These are phyloP conservation scores for Idaea straminata DNA, from an alignment of 2,888 invertebrate species.

Conservation along the genomic window DNA sequence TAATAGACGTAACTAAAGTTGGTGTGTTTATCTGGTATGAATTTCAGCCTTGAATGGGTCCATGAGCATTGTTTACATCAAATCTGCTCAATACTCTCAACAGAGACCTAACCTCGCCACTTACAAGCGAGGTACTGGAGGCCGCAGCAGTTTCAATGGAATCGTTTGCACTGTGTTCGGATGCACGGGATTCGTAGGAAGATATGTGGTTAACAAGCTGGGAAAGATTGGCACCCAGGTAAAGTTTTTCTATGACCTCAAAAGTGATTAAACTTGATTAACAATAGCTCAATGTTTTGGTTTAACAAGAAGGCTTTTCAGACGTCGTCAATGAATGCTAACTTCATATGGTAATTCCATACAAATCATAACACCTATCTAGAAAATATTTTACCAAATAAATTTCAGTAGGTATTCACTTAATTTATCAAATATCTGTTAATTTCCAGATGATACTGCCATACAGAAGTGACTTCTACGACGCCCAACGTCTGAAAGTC, in stretches of 20 bases:
- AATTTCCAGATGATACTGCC: conserved; percentile 90
- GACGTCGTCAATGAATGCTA: no score
- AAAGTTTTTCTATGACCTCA: conserved; percentile 19
- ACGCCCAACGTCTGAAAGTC: conserved; percentile 88
- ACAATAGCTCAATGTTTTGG: not conserved
- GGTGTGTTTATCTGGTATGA: conserved; percentile 6
- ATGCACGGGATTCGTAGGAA: conserved; percentile 92
- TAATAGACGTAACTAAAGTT: not conserved
- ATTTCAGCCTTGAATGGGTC: conserved; percentile 64
- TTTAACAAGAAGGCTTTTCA: no score
- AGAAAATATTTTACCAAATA: not conserved
- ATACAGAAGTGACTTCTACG: conserved; percentile 92
- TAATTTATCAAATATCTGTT: not conserved
- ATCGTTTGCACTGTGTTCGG: conserved; percentile 99
- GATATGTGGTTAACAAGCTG: conserved; percentile 92
- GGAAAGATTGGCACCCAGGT: conserved; percentile 93
- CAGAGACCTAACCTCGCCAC: conserved; percentile 81
- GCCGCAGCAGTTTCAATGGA: conserved; percentile 97
- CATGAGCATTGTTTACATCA: conserved; percentile 69
- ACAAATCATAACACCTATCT: no score
- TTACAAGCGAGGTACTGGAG: conserved; percentile 92
- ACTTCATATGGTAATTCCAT: no score
- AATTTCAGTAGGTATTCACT: not conserved
- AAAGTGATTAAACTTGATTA: not conserved
- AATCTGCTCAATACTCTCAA: conserved; percentile 76